Conservation (phyloP, 2,113 vertebrate genomes). For the Pelobates fuscus region DNA sequence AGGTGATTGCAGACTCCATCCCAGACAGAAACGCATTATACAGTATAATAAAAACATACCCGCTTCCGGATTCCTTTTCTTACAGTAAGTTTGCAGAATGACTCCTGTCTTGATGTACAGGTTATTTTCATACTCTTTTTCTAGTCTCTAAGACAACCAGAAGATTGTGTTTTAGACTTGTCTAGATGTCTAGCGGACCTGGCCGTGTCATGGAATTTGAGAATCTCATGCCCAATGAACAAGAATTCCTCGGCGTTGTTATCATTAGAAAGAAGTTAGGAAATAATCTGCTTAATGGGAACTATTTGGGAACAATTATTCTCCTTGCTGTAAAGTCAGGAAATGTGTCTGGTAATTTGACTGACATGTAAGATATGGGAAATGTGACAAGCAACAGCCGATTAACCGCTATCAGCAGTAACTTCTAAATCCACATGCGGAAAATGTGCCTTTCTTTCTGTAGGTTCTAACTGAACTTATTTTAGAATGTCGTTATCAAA, state of each 20-base stretch:
- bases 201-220: conserved; percentile 61
- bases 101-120: conserved; percentile 29
- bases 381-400: background rate
- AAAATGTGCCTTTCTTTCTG: no score
- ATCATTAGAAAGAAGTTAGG: conserved; percentile 49
- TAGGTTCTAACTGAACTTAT: no score
- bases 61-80: conserved; percentile 3
- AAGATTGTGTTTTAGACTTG: conserved; percentile 52
- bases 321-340: conserved; percentile 53
- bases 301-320: conserved; percentile 56
- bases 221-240: conserved; percentile 51
- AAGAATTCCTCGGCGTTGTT: conserved; percentile 56
- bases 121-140: conserved; percentile 54
- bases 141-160: conserved; percentile 43
- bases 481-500: no score
- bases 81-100: conserved; percentile 19
- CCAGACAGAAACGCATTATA: conserved; percentile 26
- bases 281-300: conserved; percentile 61
- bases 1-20: conserved; percentile 36
- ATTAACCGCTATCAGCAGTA: conserved; percentile 23
- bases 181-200: conserved; percentile 53
- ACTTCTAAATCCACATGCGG: no score
- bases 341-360: conserved; percentile 52
- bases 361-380: conserved; percentile 55
- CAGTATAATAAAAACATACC: conserved; percentile 8